phyloP scores from a whole-genome alignment of 2,113 vertebrate genomes.

The Dissostichus mawsoni region DNA sequence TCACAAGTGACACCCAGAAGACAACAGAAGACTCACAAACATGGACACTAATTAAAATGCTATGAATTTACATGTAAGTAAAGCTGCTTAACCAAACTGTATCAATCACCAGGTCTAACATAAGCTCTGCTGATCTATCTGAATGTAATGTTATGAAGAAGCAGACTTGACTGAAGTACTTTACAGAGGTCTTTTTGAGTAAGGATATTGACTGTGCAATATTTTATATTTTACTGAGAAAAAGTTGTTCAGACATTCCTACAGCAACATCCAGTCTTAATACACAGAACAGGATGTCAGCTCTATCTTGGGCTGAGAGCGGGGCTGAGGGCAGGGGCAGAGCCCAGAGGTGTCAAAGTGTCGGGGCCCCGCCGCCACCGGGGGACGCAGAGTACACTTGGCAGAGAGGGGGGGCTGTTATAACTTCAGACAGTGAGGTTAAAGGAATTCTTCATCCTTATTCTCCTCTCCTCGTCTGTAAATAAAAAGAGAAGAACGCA shows the following conservation, averaged over 20 bases:
- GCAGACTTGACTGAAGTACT: constrained; percentile 2
- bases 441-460: constrained; percentile 56
- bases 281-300: constrained; percentile 4
- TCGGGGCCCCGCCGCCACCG: constrained; percentile 21
- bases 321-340: constrained; percentile 12
- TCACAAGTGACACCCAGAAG: background rate
- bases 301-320: constrained; percentile 20
- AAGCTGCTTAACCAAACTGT: background rate
- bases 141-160: constrained; percentile 6
- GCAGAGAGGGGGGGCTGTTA: constrained; percentile 38
- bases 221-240: background rate
- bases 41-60: background rate
- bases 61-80: background rate
- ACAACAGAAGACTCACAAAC: background rate
- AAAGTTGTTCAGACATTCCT: constrained; percentile 3
- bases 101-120: background rate
- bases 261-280: background rate
- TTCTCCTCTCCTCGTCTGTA: constrained; percentile 57
- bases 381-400: constrained; percentile 10
- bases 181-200: background rate
- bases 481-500: constrained; percentile 56
- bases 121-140: background rate
- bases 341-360: constrained; percentile 61
- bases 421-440: constrained; percentile 43
- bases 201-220: background rate